phyloP scores from a whole-genome alignment of 1,140 invertebrate genomes.

The Drosophila dunni region DNA sequence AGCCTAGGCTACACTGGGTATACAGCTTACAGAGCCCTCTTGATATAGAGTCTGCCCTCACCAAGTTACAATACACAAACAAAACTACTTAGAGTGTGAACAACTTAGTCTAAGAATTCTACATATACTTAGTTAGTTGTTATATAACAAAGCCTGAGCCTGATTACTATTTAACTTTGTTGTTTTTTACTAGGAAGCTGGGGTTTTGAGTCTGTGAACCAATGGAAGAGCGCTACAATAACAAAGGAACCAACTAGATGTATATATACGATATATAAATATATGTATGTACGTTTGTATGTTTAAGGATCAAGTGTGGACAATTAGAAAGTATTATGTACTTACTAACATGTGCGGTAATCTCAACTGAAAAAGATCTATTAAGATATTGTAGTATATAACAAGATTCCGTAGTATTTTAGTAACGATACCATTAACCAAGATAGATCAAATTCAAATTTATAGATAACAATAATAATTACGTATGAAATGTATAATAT shows the following conservation, averaged over 20 bases:
- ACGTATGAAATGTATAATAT: conserved; percentile 39
- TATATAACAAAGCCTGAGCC: conserved; percentile 32
- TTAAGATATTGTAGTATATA: conserved; percentile 19
- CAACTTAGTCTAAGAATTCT: conserved; percentile 34
- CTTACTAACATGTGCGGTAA: conserved; percentile 65
- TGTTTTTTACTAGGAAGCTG: conserved; percentile 38
- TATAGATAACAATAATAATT: conserved; percentile 17
- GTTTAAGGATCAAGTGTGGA: neutral
- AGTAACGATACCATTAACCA: conserved; percentile 73
- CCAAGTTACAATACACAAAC: conserved; percentile 26
- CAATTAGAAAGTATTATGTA: conserved; percentile 39
- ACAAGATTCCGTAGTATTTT: conserved; percentile 38
- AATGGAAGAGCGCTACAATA: conserved; percentile 72
- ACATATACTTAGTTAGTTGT: conserved; percentile 7
- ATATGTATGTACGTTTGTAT: neutral
- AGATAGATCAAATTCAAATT: conserved; percentile 54
- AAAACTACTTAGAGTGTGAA: conserved; percentile 19
- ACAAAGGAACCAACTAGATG: conserved; percentile 38
- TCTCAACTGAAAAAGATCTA: conserved; percentile 45
- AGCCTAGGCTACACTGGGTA: conserved; percentile 60
- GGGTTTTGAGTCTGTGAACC: conserved; percentile 38
- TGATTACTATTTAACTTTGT: conserved; percentile 37
- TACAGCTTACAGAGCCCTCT: neutral
- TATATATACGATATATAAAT: conserved; percentile 3
- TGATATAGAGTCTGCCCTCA: conserved; percentile 10